Base-by-base conservation (phyloP, 1,140 invertebrate genomes). In the Coelopa frigida region DNA sequence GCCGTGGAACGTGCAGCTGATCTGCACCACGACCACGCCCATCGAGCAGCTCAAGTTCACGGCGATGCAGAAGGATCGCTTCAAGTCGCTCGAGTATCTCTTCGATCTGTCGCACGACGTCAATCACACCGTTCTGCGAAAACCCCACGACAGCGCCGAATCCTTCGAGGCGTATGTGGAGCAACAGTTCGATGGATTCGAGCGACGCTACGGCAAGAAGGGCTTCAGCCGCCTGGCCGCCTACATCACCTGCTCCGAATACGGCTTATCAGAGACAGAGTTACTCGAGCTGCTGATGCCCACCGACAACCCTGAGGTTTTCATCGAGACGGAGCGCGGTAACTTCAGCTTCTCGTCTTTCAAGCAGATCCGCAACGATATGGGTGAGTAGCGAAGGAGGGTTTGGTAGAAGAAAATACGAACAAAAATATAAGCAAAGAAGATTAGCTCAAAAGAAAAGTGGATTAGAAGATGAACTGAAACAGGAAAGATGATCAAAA, bases 221-320 rank as follows among this genome's bases (percentile, higher is more conserved):
- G 73, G 75, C 2, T 72, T 79, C 10, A 67, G 62, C 26, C 71
- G 74, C 46, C 56, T 85, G 55, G 72, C 75, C 32, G 75, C 81
- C 42, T 80, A 86, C 50, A 77, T 87, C 48, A 81, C 83, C 24
- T 83, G 81, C 59, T 80, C 84, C 0, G 84, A 87, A 62, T 87
- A 86, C 52, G 85, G 85, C 2, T 71, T 87, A 17, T 84, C 79
- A 0, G 85, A 87, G 66, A 83, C 83, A 11, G 85, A 88, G 68
- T 72, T 87, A 24, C 69, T 88, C 47, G 85, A 87, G 69, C 71
- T 87, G 53, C 71, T 87, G 38, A 87, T 87, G 84, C 85, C 84
- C 21, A 87, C 83, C 5, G 74, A 74, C 18, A 78, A 78, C 53
- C 77, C 73, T 38, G 78, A 80, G 39, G 75, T 75, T 4, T 69